phyloP scores from a whole-genome alignment of 2,888 invertebrate species.

The Tetramorium bicarinatum region DNA sequence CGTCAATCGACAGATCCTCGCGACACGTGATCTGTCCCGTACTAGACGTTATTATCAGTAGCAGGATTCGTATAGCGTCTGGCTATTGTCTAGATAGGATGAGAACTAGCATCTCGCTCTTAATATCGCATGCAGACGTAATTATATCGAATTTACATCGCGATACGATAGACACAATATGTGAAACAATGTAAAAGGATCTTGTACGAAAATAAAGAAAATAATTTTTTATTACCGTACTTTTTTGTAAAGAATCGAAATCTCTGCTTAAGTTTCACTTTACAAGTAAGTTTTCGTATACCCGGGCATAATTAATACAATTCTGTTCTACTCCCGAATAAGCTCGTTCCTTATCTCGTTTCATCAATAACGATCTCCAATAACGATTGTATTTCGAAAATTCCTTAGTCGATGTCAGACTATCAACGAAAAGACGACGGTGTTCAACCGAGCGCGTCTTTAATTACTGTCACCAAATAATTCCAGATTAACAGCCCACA shows the following conservation, averaged over 20 bases:
- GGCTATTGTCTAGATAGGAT: slow-evolving; percentile 10
- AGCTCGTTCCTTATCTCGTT: slow-evolving; percentile 46
- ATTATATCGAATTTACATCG: not conserved
- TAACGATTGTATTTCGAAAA: slow-evolving; percentile 66
- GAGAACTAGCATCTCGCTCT: slow-evolving; percentile 13
- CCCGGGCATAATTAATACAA: not conserved
- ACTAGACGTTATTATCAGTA: slow-evolving; percentile 8
- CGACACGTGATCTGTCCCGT: not conserved
- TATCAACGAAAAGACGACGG: slow-evolving; percentile 48
- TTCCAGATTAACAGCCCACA: slow-evolving; percentile 69
- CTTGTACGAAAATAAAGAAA: not conserved
- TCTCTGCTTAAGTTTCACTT: not conserved
- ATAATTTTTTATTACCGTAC: not conserved
- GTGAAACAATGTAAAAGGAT: not conserved
- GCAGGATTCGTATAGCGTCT: not conserved
- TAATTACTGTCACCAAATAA: slow-evolving; percentile 74
- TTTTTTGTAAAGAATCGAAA: not conserved
- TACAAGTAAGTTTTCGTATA: not conserved
- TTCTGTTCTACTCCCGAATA: not conserved
- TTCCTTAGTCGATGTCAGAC: slow-evolving; percentile 53
- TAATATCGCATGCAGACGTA: not conserved
- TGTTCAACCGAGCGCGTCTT: slow-evolving; percentile 68
- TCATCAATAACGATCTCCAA: slow-evolving; percentile 61
- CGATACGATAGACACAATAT: not conserved
- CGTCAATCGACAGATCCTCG: slow-evolving; percentile 55